These are phyloP conservation scores for Rhamphomyia laevipes DNA, from an alignment of 2,888 invertebrate species.

Conservation along the genomic window DNA sequence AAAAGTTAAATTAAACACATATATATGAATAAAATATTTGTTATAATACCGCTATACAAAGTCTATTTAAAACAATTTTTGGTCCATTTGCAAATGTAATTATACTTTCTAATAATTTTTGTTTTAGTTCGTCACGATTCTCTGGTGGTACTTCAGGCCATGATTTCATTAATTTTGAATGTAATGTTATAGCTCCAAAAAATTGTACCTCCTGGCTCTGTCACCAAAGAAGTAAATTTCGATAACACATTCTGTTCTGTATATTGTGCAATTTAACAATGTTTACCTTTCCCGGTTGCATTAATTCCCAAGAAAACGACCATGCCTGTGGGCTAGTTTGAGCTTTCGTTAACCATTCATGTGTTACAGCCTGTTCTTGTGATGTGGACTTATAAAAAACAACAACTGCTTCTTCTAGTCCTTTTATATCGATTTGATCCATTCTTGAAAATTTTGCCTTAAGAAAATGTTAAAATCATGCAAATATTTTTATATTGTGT, in stretches of 20 bases:
- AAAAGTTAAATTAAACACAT: not conserved
- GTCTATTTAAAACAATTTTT: slow-evolving; percentile 71
- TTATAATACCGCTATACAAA: slow-evolving; percentile 70
- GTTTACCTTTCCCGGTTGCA: slow-evolving; percentile 66
- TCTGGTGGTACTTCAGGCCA: slow-evolving; percentile 79
- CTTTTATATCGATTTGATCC: no score
- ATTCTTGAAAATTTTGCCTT: no score
- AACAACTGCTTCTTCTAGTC: not conserved
- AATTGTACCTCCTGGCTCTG: slow-evolving; percentile 84
- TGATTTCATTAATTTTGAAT: slow-evolving; percentile 75
- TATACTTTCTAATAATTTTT: slow-evolving; percentile 65
- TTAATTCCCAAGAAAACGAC: slow-evolving; percentile 84
- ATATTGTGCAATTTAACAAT: not conserved
- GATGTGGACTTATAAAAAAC: slow-evolving; percentile 27
- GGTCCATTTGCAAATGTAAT: slow-evolving; percentile 68
- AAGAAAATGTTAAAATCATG: no score
- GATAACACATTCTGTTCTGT: not conserved
- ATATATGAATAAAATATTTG: not conserved
- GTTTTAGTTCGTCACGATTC: slow-evolving; percentile 63
- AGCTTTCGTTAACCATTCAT: slow-evolving; percentile 74
- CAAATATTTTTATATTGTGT: no score
- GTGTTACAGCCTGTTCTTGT: slow-evolving; percentile 61
- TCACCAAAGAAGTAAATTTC: slow-evolving; percentile 9
- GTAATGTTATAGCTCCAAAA: slow-evolving; percentile 83
- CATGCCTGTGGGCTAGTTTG: slow-evolving; percentile 82